Conservation (phyloP, 2,113 vertebrate genomes). For the Neomonachus schauinslandi region DNA sequence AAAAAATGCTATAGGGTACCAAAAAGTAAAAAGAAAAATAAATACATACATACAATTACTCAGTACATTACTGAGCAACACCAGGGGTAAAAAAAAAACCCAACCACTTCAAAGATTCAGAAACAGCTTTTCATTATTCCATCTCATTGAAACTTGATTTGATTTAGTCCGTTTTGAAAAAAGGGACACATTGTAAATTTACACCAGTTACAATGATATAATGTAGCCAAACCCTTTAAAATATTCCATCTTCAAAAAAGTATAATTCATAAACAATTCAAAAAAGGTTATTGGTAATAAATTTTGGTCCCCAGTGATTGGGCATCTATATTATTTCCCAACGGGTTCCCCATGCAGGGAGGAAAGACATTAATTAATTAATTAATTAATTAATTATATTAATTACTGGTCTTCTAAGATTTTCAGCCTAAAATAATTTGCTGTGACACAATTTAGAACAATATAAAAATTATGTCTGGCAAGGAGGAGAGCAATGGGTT, state of each 20-base stretch:
- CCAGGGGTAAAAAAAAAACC: background rate
- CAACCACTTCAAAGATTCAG: constrained; percentile 71
- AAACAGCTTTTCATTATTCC: constrained; percentile 73
- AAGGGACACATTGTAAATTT: background rate
- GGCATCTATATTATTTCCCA: background rate
- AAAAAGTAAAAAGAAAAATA: background rate
- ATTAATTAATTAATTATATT: background rate
- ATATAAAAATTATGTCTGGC: background rate
- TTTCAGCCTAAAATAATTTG: background rate
- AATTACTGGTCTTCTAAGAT: background rate
- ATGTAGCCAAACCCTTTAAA: constrained; percentile 41
- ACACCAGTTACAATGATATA: background rate
- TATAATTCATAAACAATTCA: constrained; percentile 52
- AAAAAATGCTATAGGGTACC: background rate
- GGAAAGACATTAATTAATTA: background rate
- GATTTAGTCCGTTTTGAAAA: constrained; percentile 52
- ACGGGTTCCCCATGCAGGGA: background rate
- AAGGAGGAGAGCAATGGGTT: background rate
- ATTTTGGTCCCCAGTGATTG: background rate
- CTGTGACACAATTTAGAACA: background rate
- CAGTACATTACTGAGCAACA: background rate
- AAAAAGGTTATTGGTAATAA: background rate
- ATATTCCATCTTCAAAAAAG: constrained; percentile 11
- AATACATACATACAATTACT: background rate
- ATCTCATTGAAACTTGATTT: constrained; percentile 67